Evolutionary conservation across 2,888 invertebrate genomes (phyloP), one percentile per base, ranked within the genome.

Genomic region (Apamea monoglypha): DNA sequence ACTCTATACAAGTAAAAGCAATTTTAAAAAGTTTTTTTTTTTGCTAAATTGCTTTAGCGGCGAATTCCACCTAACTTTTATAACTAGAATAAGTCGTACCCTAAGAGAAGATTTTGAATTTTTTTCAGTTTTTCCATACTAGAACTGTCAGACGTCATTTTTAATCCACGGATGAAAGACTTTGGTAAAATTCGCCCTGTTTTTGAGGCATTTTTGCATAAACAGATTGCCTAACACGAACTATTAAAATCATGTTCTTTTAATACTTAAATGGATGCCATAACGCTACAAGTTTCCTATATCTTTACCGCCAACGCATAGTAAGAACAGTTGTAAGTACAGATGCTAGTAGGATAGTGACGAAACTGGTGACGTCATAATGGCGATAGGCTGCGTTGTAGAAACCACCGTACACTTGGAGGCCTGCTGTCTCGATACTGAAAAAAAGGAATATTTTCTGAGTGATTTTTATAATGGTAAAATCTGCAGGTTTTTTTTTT

Each of bases 391-490:
- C 97, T 0, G 96, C 95, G 90, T 98, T 98, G 96, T 98, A 98
- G 92, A 98, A 98, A 2, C 98, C 98, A 3, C 98, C 98, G 92
- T 98, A 98, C 1, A 99, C 98, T 93, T 98, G 98, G 0, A 99
- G 97, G 78, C 98, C 98, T 0, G 98, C 98, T 0, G 98, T 99
- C 93, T 98, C 98, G 89, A 98, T 98, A 92, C 98, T 98, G 95
- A 10, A 63, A 63, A 18, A 32, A 63, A 18, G 16, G 16, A 61
- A 29, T 7, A 29, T 29, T 29, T 29, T n/a, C 5, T 29, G 4
- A 59, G 1, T 16, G 6, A 59, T 61, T 61, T 29, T 29, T 3
- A n/a, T 14, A 29, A 29, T 16, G 56, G 25, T 25, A 56, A n/a
- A n/a, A 25, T 4, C 10, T 12, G 4, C 8, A 56, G 53, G 53